Evolutionary conservation across 1,140 invertebrate species (phyloP).

Genomic region (Meteorus sp.): DNA sequence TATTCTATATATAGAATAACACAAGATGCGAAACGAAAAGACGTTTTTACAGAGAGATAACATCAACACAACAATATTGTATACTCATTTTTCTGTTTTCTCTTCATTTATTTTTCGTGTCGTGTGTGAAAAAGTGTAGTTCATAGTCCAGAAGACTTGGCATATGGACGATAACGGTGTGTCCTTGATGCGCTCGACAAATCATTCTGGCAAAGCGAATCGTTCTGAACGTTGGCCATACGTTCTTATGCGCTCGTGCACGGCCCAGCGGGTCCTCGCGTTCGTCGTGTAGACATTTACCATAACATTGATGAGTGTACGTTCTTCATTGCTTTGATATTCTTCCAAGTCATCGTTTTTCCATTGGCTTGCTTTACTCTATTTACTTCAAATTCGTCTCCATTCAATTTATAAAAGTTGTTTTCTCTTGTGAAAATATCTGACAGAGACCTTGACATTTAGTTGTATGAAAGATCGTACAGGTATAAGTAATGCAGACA

Average conservation of each 20-base stretch:
- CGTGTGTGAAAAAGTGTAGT: not conserved
- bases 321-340: no score
- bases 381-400: no score
- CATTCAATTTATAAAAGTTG: not conserved
- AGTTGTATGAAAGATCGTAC: not conserved
- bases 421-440: not conserved
- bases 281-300: conserved; percentile 1
- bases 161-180: conserved; percentile 41
- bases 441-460: conserved; percentile 1
- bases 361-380: conserved; percentile 23
- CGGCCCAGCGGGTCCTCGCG: not conserved
- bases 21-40: no score
- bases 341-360: conserved; percentile 29
- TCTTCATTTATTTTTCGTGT: no score
- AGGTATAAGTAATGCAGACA: no score
- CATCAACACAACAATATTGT: no score
- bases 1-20: no score
- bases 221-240: not conserved
- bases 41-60: no score
- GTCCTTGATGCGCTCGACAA: conserved; percentile 41
- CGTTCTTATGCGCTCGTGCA: no score
- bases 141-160: conserved; percentile 4
- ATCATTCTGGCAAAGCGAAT: conserved; percentile 34
- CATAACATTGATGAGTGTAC: conserved; percentile 24
- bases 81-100: no score